Evolutionary conservation across 2,113 vertebrate species (phyloP).

Genomic region (Epinephelus fuscoguttatus): DNA sequence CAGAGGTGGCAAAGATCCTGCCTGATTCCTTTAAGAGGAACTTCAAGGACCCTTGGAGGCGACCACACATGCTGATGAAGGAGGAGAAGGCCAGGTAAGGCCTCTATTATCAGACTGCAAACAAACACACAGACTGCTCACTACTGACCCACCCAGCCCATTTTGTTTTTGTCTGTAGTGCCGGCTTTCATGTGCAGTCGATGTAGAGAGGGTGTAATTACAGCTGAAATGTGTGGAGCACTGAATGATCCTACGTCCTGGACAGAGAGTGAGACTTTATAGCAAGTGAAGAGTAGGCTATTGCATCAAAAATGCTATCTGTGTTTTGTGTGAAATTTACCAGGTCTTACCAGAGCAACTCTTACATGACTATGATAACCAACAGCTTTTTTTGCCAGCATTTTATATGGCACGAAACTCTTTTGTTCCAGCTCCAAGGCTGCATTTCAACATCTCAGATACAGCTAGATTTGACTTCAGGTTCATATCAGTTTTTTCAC

Average conservation of each 20-base stretch:
- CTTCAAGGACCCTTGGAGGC: conserved; percentile 88
- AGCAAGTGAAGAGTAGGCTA: not conserved
- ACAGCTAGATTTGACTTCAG: not conserved
- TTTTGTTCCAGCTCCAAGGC: not conserved
- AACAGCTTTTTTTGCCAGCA: not conserved
- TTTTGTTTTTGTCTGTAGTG: conserved; percentile 11
- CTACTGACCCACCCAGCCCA: conserved; percentile 3
- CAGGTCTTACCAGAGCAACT: too few relatives aligned
- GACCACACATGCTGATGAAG: conserved; percentile 83
- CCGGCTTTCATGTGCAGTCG: conserved; percentile 23
- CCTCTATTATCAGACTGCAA: conserved; percentile 33
- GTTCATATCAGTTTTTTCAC: conserved; percentile 1
- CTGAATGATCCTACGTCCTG: not conserved
- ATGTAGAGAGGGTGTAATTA: conserved; percentile 36
- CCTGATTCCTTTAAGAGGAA: conserved; percentile 87
- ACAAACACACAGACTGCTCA: conserved; percentile 28
- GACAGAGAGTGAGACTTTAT: not conserved
- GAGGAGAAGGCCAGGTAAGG: conserved; percentile 85
- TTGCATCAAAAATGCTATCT: not conserved
- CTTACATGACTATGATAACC: not conserved
- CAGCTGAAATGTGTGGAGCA: conserved; percentile 17
- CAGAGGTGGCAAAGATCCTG: conserved; percentile 90
- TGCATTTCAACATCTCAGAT: not conserved
- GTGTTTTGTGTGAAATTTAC: not conserved
- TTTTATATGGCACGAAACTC: not conserved